Evolutionary conservation across 2,797 vertebrate genomes (phyloP), one percentile per base, ranked within the genome.

Genomic region (Brachyrhaphis roseni): DNA sequence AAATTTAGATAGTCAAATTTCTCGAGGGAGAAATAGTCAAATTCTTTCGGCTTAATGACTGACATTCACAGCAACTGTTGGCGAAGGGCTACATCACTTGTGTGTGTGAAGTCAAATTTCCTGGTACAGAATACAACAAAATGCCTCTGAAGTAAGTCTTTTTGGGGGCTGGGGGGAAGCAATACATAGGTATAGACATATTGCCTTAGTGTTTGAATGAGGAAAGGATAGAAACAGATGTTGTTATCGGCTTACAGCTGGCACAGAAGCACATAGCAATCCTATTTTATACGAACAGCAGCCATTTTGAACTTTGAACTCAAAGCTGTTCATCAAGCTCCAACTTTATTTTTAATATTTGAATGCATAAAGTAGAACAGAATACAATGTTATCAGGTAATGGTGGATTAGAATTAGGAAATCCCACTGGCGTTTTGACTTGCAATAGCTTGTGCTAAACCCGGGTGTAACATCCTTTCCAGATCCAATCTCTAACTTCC

Each of bases 321-420:
- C 20, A 10, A 36, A 34, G 62, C 62, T 64, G 31, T 20, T 41
- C 66, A 43, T 12, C 39, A 26, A 41, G 66, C 36, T 41, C 39
- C 10, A 26, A 68, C 64, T 66, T 34, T 36, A 59, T 68, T 23
- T 68, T 43, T 12, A 5, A 26, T 70, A 41, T 43, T 26, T n/a
- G 66, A 43, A 43, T 26, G 20, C 36, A n/a, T 43, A 43, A 26
- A 10, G 31, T 68, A 12, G 36, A 68, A 4, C 28, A 41, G 20
- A 26, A 46, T 70, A 41, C 45, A 76, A 72, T 28, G 1, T 75
- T 57, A 64, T 81, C 79, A 74, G 36, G 39, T 62, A 75, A 78
- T 72, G 70, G 26, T 23, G 36, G 34, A 36, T 66, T 36, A 64
- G 31, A 36, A 64, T 64, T 66, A 66, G 34, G 8, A 39, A 66